Evolutionary conservation across 2,888 invertebrate species (phyloP).

Genomic region (Linnaemya tessellans): DNA sequence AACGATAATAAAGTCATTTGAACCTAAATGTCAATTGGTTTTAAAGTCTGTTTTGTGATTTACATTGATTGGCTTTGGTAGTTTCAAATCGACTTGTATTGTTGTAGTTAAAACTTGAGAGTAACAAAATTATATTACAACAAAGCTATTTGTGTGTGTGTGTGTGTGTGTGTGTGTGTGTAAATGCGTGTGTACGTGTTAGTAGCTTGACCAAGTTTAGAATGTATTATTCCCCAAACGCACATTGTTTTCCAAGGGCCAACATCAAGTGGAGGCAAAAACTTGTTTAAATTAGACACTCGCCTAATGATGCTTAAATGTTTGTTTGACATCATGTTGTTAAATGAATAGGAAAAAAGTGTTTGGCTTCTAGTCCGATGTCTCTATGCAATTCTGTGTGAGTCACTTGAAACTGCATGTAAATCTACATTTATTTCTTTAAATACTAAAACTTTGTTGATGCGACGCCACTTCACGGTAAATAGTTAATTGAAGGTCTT

Average conservation of each 20-base stretch:
- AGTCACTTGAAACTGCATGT: conserved; percentile 1
- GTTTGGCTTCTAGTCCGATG: neutral
- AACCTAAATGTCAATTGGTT: conserved; percentile 71
- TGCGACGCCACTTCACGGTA: too few relatives aligned
- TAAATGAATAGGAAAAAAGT: neutral
- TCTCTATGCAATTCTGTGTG: neutral
- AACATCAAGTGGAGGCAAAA: conserved; percentile 51
- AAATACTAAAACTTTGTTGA: neutral
- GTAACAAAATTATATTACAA: conserved; percentile 1
- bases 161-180: conserved; percentile 8
- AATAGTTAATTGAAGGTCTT: too few relatives aligned
- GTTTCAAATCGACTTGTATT: conserved; percentile 56
- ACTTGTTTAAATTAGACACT: conserved; percentile 69
- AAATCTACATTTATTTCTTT: neutral
- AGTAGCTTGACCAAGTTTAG: conserved; percentile 50
- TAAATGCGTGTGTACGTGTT: neutral
- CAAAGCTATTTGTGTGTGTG: neutral
- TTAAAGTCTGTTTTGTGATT: conserved; percentile 70
- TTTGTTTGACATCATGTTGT: conserved; percentile 55
- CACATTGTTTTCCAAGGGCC: conserved; percentile 59
- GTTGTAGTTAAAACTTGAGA: conserved; percentile 18
- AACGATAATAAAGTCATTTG: conserved; percentile 69
- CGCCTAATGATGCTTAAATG: conserved; percentile 67
- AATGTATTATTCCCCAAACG: conserved; percentile 68
- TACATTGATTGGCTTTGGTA: conserved; percentile 71